These are phyloP conservation scores for Diarsia rubi DNA, from an alignment of 2,888 invertebrate genomes.

Conservation along the genomic window DNA sequence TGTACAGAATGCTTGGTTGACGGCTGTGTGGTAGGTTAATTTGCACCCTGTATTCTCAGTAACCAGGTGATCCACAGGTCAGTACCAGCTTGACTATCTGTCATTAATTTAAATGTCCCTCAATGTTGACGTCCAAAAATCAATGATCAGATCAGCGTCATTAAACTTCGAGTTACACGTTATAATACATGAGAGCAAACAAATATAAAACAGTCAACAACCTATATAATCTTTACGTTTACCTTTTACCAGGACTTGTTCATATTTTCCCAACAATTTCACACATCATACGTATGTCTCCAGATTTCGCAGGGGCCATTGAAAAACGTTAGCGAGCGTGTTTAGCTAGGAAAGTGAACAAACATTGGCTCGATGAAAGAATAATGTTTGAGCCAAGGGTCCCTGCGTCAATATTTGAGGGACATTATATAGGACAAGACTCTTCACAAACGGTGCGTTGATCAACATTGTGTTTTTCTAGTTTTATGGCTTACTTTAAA, in stretches of 20 bases:
- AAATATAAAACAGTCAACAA: background rate
- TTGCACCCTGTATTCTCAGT: too few relatives aligned
- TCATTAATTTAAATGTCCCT: background rate
- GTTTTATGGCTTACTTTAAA: constrained; percentile 46
- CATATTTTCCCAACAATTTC: constrained; percentile 34
- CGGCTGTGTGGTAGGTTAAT: too few relatives aligned
- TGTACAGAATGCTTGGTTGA: too few relatives aligned
- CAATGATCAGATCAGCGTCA: too few relatives aligned
- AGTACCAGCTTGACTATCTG: background rate
- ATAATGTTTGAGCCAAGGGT: constrained; percentile 64
- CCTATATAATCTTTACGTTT: background rate
- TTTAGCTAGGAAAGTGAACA: constrained; percentile 61
- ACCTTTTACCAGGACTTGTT: constrained; percentile 11
- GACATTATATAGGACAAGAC: constrained; percentile 55
- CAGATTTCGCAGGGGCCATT: constrained; percentile 41
- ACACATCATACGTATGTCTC: constrained; percentile 38
- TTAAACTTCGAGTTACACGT: too few relatives aligned
- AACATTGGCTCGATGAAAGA: constrained; percentile 63
- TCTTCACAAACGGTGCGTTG: constrained; percentile 28
- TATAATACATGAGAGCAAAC: background rate
- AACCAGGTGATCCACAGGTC: background rate
- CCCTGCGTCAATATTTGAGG: constrained; percentile 61
- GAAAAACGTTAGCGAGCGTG: constrained; percentile 53
- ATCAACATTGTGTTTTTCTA: constrained; percentile 47
- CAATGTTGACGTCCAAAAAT: too few relatives aligned